These are phyloP conservation scores for Plecotus auritus DNA, from an alignment of 2,113 vertebrate genomes.

Conservation along the genomic window DNA sequence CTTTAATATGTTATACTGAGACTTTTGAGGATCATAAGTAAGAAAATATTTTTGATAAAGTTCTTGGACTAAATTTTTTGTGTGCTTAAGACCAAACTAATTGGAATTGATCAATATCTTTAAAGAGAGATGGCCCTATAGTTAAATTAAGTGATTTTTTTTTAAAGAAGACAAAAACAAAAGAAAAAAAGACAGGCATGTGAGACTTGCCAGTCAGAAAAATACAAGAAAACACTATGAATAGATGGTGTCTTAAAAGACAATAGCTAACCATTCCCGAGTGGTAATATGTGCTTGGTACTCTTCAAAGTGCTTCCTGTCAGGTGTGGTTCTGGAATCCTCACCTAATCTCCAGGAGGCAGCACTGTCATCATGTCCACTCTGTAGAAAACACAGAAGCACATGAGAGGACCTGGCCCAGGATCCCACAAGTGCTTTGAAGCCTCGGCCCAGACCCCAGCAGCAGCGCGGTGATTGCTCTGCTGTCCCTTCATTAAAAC, in stretches of 20 bases:
- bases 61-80: not conserved
- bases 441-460: not conserved
- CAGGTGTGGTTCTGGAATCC: not conserved
- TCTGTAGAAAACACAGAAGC: not conserved
- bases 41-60: conserved; percentile 35
- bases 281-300: not conserved
- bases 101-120: not conserved
- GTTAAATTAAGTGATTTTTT: not conserved
- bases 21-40: not conserved
- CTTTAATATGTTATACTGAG: not conserved
- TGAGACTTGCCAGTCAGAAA: not conserved
- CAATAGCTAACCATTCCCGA: not conserved
- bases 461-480: not conserved
- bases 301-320: not conserved
- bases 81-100: not conserved
- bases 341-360: not conserved
- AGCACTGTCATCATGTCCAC: not conserved
- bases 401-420: not conserved
- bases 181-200: not conserved
- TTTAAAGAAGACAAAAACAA: not conserved
- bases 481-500: not conserved
- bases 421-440: not conserved
- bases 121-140: not conserved
- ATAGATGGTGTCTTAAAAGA: not conserved
- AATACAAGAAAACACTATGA: not conserved